Base-by-base conservation (phyloP, 2,797 vertebrate genomes). In the Rhadinocentrus ornatus region DNA sequence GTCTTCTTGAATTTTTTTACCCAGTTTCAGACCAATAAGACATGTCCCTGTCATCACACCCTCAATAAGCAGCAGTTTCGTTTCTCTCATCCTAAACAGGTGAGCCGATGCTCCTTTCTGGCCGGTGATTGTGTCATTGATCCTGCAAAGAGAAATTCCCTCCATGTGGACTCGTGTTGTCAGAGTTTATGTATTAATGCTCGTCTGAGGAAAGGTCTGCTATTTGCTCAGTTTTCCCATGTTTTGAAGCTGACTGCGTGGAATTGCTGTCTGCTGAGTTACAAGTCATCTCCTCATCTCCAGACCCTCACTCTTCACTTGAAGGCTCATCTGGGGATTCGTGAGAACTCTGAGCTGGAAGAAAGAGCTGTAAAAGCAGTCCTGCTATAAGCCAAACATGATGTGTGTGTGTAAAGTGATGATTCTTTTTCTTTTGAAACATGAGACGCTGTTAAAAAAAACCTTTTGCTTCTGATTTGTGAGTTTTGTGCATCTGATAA, bases 271-370 rank as follows among this genome's bases (percentile, higher is more conserved):
- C 56, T 18, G 63, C 46, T 37, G 24, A 27, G 62, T 34, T 15
- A 27, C 52, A 67, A 44, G 31, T 62, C 66, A 37, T 72, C 62
- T 27, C 69, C 60, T 66, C 60, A n/a, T 60, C 67, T 10, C 54
- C 27, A 10, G 50, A 44, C 18, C 16, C 35, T 26, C 16, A 3
- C 26, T 53, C 39, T n/a, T 29, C 15, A 46, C 37, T 29, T 6
- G 34, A 9, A 5, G 34, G 59, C 60, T 77, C 44, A 53, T 57
- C 41, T 0, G 57, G 46, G 34, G 27, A 20, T 71, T 66, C 13
- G 24, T 20, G 29, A 59, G 54, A 29, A 61, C 31, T 6, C 26
- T 53, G 39, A 76, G 75, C 41, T n/a, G n/a, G 64, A 55, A 53
- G 50, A 50, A 58, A 27, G 3, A 26, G 56, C 31, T 71, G 62